A percentile compares a stretch with the other conserved stretches of the same genome.
Conservation (phyloP, 2,113 vertebrate species). For the Nettapus auritus region DNA sequence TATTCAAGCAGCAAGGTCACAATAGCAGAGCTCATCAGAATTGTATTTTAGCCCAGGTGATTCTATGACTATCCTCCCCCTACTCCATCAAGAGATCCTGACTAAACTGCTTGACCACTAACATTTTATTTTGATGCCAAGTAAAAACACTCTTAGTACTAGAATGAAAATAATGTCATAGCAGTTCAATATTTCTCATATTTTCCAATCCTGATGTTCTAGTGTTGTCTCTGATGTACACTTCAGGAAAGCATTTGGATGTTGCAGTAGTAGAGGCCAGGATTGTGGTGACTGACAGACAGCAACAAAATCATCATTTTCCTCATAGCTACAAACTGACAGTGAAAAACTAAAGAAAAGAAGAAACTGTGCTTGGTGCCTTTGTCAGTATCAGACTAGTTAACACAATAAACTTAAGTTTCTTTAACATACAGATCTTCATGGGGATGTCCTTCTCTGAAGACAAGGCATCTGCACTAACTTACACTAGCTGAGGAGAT, state of each 20-base stretch:
- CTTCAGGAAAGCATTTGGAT: not conserved
- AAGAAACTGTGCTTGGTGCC: not conserved
- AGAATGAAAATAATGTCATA: conserved; percentile 30
- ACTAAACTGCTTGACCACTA: conserved; percentile 1
- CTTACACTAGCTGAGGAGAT: not conserved
- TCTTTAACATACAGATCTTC: not conserved
- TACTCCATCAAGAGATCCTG: not conserved
- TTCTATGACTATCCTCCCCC: not conserved
- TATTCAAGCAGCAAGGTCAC: not conserved
- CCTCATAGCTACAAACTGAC: not conserved
- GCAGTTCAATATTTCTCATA: not conserved
- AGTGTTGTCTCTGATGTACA: not conserved
- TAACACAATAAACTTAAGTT: not conserved
- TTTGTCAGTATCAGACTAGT: not conserved
- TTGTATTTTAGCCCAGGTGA: not conserved
- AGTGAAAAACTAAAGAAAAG: not conserved
- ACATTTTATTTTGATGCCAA: conserved; percentile 47
- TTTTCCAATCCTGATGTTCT: conserved; percentile 31
- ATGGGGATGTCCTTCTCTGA: not conserved
- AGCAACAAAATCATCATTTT: not conserved
- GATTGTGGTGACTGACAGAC: not conserved
- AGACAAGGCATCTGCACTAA: not conserved
- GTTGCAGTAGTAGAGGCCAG: not conserved
- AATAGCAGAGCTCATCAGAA: not conserved
- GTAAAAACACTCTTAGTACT: conserved; percentile 55